Evolutionary conservation across 2,113 vertebrate species (phyloP).

Genomic region (Coreoperca whiteheadi): DNA sequence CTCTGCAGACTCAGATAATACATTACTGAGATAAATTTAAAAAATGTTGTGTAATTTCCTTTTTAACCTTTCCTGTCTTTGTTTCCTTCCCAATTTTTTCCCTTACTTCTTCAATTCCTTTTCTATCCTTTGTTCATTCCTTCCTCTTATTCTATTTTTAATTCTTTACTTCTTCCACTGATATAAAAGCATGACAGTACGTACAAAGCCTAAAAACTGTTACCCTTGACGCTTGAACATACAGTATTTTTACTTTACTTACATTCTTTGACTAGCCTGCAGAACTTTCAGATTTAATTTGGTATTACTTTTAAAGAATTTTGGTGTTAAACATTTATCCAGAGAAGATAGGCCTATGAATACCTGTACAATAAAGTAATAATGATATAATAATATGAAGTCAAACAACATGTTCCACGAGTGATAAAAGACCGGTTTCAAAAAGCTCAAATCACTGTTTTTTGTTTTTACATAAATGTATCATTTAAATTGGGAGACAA

Average conservation of each 20-base stretch:
- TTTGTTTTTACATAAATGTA: background rate
- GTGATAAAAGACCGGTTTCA: background rate
- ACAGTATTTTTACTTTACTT: too few species aligned
- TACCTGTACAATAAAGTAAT: background rate
- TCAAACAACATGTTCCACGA: background rate
- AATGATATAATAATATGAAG: background rate
- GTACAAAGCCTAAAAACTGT: background rate
- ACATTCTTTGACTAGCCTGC: too few species aligned
- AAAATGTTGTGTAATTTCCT: too few species aligned
- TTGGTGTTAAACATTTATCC: background rate
- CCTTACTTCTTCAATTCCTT: background rate
- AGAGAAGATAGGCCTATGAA: background rate
- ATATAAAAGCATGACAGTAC: background rate
- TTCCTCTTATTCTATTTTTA: background rate
- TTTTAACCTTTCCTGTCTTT: background rate
- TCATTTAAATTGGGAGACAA: background rate
- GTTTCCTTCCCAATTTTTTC: background rate
- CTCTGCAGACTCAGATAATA: background rate
- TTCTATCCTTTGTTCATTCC: background rate
- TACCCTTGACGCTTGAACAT: background rate
- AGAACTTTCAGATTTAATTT: too few species aligned
- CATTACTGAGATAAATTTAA: background rate
- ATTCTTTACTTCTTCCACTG: background rate
- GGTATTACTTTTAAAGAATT: background rate
- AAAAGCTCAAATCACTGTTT: too few species aligned